Evolutionary conservation across 2,888 invertebrate species (phyloP), one percentile per base, ranked within the genome.

Genomic region (Tipula unca): DNA sequence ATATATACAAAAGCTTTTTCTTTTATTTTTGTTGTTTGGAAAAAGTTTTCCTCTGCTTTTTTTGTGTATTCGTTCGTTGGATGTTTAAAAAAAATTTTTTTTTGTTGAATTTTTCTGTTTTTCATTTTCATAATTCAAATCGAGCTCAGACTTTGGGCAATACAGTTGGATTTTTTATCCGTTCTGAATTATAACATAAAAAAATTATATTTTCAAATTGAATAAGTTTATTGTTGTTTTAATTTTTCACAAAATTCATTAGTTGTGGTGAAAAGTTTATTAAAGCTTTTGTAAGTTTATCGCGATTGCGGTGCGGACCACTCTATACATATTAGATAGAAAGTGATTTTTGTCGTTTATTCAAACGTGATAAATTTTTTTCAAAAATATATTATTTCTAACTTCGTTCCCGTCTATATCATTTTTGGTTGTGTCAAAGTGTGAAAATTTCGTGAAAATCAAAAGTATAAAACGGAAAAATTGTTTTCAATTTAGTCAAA

Each of bases 141-240:
- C 69, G 69, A 69, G 69, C 69, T 69, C 69, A 69, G 69, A 69
- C 69, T 69, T 69, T 69, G 69, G 69, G 69, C 69, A 69, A 69
- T 69, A 69, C 69, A 69, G 69, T 69, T 69, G 69, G 69, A 69
- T 69, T 25, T 69, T 69, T 69, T 10, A 69, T 69, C 69, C 69
- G 69, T 69, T 69, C 25, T 69, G 25, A 69, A 69, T 69, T 10
- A n/a, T n/a, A 48, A 42, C n/a, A 48, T 48, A 17, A n/a, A n/a
- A 48, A 69, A 20, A 17, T 20, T 54, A 54, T 48, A 20, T 48
- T 20, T 48, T 39, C 5, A 48, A 48, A 48, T 48, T 6, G 3
- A 54, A 54, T 6, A 54, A 54, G 17, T 17, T 54, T 69, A 10
- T 10, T 48, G 48, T 69, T 20, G 69, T 69, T 69, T 20, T 48